Percentiles rank a stretch among this genome's conserved stretches.
phyloP scores from a whole-genome alignment of 2,797 vertebrate genomes.

The Propithecus perrieri region DNA sequence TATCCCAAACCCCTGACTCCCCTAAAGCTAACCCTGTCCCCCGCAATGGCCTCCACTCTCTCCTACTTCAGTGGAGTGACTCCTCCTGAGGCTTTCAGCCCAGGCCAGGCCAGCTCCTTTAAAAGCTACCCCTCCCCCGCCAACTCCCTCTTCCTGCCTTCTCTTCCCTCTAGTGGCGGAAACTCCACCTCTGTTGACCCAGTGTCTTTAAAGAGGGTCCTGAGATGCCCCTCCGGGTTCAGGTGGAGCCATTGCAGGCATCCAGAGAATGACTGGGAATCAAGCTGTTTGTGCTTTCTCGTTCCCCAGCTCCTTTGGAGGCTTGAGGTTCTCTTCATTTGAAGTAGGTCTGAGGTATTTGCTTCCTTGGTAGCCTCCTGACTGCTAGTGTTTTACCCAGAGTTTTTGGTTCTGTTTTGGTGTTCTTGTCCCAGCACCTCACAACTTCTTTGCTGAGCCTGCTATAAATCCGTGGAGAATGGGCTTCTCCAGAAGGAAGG shows the following conservation, averaged over 20 bases:
- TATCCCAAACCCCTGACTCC: slow-evolving; percentile 15
- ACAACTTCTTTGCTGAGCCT: not conserved
- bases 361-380: slow-evolving; percentile 19
- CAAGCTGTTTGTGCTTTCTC: slow-evolving; percentile 42
- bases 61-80: not conserved
- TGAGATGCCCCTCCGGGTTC: slow-evolving; percentile 35
- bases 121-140: not conserved
- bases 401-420: slow-evolving; percentile 50
- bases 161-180: slow-evolving; percentile 33
- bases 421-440: slow-evolving; percentile 4
- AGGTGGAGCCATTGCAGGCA: not conserved
- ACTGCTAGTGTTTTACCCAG: slow-evolving; percentile 19
- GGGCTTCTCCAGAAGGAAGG: not conserved
- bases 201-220: slow-evolving; percentile 54
- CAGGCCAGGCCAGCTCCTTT: not conserved
- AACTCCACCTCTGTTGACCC: slow-evolving; percentile 43
- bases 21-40: slow-evolving; percentile 23
- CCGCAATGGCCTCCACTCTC: not conserved
- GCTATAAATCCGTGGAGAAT: not conserved
- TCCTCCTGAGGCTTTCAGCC: not conserved
- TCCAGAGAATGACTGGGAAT: not conserved
- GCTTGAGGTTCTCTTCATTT: slow-evolving; percentile 17
- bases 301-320: slow-evolving; percentile 33
- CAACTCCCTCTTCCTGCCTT: slow-evolving; percentile 39
- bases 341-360: not conserved